These are phyloP conservation scores for Catalaphyllia jardinei DNA, from an alignment of 64 coral and sea anemone species.

Conservation along the genomic window DNA sequence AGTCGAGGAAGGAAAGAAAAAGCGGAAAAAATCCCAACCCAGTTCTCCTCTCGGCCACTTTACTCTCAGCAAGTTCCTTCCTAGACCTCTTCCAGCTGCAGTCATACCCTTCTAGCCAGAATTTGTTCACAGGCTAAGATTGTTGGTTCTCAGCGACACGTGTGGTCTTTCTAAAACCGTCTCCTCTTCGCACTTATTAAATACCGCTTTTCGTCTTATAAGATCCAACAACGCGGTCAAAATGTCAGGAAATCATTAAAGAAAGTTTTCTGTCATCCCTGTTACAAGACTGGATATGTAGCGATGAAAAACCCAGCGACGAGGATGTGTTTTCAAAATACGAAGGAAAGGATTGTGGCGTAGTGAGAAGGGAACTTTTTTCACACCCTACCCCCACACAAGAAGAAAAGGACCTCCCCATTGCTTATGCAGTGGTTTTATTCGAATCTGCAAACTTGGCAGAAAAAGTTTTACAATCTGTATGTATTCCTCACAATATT, in stretches of 20 bases:
- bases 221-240: conserved; percentile 14
- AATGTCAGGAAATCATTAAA: background rate
- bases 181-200: too few species aligned
- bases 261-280: background rate
- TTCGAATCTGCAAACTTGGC: background rate
- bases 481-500: conserved; percentile 54
- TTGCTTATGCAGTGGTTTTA: conserved; percentile 42
- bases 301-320: conserved; percentile 1
- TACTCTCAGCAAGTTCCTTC: too few species aligned
- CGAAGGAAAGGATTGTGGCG: background rate
- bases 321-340: background rate
- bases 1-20: too few species aligned
- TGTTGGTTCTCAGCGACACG: too few species aligned
- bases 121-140: too few species aligned
- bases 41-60: too few species aligned
- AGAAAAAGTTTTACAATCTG: conserved; percentile 33
- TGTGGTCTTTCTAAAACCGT: too few species aligned
- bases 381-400: conserved; percentile 26
- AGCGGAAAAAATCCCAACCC: too few species aligned
- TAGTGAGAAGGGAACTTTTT: background rate
- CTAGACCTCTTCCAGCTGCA: too few species aligned
- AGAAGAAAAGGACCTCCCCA: conserved; percentile 39
- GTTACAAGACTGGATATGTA: background rate
- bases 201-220: background rate
- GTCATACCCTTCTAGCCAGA: too few species aligned